phyloP scores from a whole-genome alignment of 1,140 invertebrate genomes.

The Pseudomyrmex dendroicus region DNA sequence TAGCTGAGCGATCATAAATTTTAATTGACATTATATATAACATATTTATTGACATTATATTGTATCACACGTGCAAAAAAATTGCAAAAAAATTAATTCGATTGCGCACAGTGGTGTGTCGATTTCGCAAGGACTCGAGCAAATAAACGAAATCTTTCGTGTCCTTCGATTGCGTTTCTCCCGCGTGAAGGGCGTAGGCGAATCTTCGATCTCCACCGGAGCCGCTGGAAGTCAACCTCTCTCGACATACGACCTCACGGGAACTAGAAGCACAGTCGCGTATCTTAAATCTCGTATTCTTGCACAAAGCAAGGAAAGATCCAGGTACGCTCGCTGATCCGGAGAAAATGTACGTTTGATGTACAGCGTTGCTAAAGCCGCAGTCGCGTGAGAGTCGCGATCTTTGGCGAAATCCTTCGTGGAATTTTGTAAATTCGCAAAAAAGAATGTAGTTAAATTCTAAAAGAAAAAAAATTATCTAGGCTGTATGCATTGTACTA shows the following conservation, averaged over 20 bases:
- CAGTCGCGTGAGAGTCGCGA: constrained; percentile 11
- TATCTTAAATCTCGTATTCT: constrained; percentile 83
- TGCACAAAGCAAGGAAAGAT: constrained; percentile 72
- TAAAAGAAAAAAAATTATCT: neutral
- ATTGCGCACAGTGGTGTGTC: constrained; percentile 55
- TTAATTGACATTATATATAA: too few relatives aligned
- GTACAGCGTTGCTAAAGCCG: constrained; percentile 62
- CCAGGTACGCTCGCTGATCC: constrained; percentile 74
- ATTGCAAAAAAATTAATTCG: constrained; percentile 10
- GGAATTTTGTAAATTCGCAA: constrained; percentile 56
- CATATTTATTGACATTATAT: too few relatives aligned
- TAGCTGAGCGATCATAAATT: too few relatives aligned
- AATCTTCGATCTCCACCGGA: constrained; percentile 80
- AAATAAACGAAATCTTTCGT: constrained; percentile 69
- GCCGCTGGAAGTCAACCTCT: constrained; percentile 73
- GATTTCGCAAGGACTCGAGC: constrained; percentile 60
- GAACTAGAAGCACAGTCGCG: constrained; percentile 78
- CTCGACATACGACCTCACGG: constrained; percentile 73
- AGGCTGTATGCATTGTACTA: too few relatives aligned
- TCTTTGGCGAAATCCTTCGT: constrained; percentile 48
- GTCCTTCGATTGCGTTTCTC: constrained; percentile 60
- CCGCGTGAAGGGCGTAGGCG: constrained; percentile 79
- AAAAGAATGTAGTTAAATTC: constrained; percentile 36
- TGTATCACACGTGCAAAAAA: too few relatives aligned
- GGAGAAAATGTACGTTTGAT: constrained; percentile 76